Conservation (phyloP, 2,888 invertebrate genomes). For the Tipula lateralis region DNA sequence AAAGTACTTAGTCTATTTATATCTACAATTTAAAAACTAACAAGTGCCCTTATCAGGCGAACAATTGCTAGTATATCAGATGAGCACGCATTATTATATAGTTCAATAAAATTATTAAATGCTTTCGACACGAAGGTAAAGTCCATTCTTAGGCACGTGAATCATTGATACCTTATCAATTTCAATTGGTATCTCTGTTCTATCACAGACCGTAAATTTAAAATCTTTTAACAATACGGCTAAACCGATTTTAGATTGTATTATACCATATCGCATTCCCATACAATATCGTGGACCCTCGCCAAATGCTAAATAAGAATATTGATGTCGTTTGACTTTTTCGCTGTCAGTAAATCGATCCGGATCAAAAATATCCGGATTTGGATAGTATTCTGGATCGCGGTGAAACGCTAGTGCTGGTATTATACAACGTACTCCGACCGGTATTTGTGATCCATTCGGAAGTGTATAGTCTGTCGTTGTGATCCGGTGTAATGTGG, state of each 20-base stretch:
- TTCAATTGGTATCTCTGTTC: conserved; percentile 32
- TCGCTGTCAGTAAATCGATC: conserved; percentile 42
- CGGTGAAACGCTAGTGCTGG: conserved; percentile 42
- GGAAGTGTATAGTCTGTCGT: conserved; percentile 36
- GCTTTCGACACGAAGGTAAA: conserved; percentile 34
- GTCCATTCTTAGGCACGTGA: conserved; percentile 32
- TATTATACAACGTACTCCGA: conserved; percentile 39
- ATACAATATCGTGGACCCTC: conserved; percentile 40
- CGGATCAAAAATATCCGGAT: conserved; percentile 45
- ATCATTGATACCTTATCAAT: conserved; percentile 33
- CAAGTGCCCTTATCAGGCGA: too few relatives aligned
- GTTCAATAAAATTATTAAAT: conserved; percentile 32
- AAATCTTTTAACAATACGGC: conserved; percentile 34
- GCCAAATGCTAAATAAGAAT: conserved; percentile 42
- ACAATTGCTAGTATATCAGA: too few relatives aligned
- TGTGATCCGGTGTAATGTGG: conserved; percentile 13
- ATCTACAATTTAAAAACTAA: too few relatives aligned
- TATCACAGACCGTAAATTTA: conserved; percentile 29
- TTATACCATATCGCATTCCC: conserved; percentile 34
- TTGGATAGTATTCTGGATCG: conserved; percentile 36
- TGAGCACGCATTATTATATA: too few relatives aligned
- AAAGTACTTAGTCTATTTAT: too few relatives aligned
- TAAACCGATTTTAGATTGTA: conserved; percentile 34
- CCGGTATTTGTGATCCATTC: conserved; percentile 38
- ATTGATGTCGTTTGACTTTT: conserved; percentile 37